These are phyloP conservation scores for Caloenas nicobarica DNA, from an alignment of 2,113 vertebrate species.

Conservation along the genomic window DNA sequence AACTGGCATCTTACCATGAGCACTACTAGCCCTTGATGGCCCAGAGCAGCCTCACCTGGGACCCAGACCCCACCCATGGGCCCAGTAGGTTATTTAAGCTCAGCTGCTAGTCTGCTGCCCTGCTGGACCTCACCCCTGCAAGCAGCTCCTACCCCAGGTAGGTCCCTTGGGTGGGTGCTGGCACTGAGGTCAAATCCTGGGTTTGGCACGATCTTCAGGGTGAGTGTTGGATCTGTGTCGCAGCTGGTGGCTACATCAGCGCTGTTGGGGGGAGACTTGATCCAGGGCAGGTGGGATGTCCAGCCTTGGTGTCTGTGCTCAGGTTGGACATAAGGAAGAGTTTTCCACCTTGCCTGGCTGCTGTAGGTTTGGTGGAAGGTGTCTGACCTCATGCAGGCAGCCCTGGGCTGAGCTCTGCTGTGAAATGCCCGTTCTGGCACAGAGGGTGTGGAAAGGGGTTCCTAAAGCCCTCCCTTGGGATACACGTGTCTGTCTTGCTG, in stretches of 20 bases:
- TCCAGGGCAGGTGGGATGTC: too few species aligned
- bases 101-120: too few species aligned
- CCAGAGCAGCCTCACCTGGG: too few species aligned
- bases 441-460: background rate
- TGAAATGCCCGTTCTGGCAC: background rate
- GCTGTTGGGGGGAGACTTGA: too few species aligned
- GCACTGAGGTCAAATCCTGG: rapidly evolving
- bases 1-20: too few species aligned
- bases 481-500: rapidly evolving
- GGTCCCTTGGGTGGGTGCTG: background rate
- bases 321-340: too few species aligned
- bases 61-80: too few species aligned
- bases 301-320: too few species aligned
- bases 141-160: background rate
- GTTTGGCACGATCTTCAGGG: background rate
- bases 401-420: background rate
- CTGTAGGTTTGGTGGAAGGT: background rate
- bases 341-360: too few species aligned
- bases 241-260: too few species aligned
- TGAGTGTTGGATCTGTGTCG: background rate
- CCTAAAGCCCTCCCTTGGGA: background rate
- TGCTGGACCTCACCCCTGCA: background rate
- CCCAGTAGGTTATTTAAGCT: too few species aligned
- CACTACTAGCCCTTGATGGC: too few species aligned
- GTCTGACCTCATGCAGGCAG: background rate